Evolutionary conservation across 1,140 invertebrate genomes (phyloP).

Genomic region (Megalopta genalis): DNA sequence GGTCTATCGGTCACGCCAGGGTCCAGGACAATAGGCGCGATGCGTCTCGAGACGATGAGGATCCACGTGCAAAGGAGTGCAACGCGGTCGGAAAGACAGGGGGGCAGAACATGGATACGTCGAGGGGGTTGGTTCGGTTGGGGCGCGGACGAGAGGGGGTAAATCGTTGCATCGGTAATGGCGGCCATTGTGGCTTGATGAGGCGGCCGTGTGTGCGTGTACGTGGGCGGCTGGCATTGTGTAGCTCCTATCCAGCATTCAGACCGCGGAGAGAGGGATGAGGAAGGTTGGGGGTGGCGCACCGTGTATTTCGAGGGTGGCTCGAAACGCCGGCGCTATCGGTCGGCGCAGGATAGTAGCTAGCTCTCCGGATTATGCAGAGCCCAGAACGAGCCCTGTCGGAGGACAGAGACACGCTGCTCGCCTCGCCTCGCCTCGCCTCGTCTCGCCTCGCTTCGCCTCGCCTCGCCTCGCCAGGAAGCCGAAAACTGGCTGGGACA

Average conservation of each 20-base stretch:
- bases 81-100: constrained; percentile 8
- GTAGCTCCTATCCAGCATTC: constrained; percentile 50
- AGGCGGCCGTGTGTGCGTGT: constrained; percentile 46
- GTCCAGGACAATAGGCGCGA: constrained; percentile 37
- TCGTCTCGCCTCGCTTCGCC: neutral
- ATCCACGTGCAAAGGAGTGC: constrained; percentile 13
- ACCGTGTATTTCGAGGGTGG: constrained; percentile 57
- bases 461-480: neutral
- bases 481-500: neutral
- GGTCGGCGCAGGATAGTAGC: constrained; percentile 64
- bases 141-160: constrained; percentile 46
- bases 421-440: too few species aligned
- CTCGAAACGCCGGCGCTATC: constrained; percentile 68
- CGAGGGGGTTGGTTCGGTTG: neutral
- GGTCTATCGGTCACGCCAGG: neutral
- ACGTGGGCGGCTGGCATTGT: constrained; percentile 49
- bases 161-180: constrained; percentile 74
- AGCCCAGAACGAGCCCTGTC: constrained; percentile 58
- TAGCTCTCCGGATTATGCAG: constrained; percentile 75
- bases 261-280: constrained; percentile 4
- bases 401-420: constrained; percentile 28
- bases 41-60: constrained; percentile 34
- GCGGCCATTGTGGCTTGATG: constrained; percentile 68
- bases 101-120: neutral
- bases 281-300: neutral